Base-by-base conservation (phyloP, 2,888 invertebrate genomes). In the Malthinus flaveolus region DNA sequence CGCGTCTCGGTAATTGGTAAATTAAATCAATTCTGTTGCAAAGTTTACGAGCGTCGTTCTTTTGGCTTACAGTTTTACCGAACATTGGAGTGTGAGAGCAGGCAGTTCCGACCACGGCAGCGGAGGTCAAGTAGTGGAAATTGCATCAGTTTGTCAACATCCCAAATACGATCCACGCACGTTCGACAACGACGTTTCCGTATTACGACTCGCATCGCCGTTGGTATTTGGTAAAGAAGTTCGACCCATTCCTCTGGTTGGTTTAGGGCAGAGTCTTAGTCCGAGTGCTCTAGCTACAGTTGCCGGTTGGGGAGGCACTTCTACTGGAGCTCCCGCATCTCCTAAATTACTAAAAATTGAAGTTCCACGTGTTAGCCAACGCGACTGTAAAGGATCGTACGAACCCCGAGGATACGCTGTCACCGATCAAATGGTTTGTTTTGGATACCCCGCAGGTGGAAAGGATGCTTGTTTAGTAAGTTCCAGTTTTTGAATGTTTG, bases 311-410 rank as follows among this genome's bases (percentile, higher is more conserved):
- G 62, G 62, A 10, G 32, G 23, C 0, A 1, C 32, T 31, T 7
- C 7, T 3, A 9, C 45, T n/a, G 69, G 66, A 10, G 74, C 71
- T 8, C 3, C 10, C 0, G 60, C 62, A 2, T 69, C 74, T 13
- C 49, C n/a, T 1, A 10, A 52, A 8, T 65, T 79, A 1, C 74
- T 75, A 65, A 70, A 68, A 7, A 5, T 23, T 23, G 23, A 23
- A 3, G 23, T 23, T 23, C 23, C 23, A 23, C 2, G 5, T 23
- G 23, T 23, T 3, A 5, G 5, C 5, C 23, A 5, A 2, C 2
- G 5, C 2, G 5, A 23, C 3, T 23, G 23, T 5, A 2, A 23
- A 23, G 3, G 5, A 23, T 5, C 5, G 23, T 23, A 23, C 5
- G 23, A 6, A 42, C 2, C 7, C n/a, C 15, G 2, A 3, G 23